A percentile compares a stretch with the other conserved stretches of the same genome.
Conservation (phyloP, 1,140 invertebrate genomes). For the Globodera ellingtonae region DNA sequence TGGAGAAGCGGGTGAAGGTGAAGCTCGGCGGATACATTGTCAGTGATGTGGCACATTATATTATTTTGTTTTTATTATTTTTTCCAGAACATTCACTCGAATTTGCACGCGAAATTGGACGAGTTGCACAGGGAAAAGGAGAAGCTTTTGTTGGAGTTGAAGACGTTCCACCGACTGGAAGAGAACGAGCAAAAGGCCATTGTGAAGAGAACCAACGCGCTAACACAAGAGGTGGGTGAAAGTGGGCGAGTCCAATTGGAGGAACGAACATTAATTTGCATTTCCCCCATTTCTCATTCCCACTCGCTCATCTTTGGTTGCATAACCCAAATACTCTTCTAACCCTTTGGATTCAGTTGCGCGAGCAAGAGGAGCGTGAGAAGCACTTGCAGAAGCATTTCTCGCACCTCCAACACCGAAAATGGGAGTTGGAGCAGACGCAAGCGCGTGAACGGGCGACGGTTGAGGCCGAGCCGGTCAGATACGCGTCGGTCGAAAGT, state of each 20-base stretch:
- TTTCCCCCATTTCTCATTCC: constrained; percentile 12
- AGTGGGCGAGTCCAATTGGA: too few relatives aligned
- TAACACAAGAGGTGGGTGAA: constrained; percentile 51
- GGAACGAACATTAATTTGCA: neutral
- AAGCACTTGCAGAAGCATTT: constrained; percentile 83
- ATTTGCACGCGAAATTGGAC: constrained; percentile 70
- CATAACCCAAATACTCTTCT: constrained; percentile 17
- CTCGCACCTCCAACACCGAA: constrained; percentile 71
- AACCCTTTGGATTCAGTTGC: constrained; percentile 58
- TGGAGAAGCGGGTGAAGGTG: constrained; percentile 95
- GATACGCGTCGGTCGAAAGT: constrained; percentile 38
- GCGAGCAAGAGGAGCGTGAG: constrained; percentile 83
- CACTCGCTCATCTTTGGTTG: constrained; percentile 28
- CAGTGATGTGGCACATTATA: constrained; percentile 35
- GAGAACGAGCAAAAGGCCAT: constrained; percentile 87
- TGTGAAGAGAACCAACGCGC: constrained; percentile 73
- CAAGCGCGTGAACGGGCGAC: constrained; percentile 46
- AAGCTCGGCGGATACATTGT: constrained; percentile 87
- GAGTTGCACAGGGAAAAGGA: constrained; percentile 84
- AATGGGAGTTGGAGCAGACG: constrained; percentile 63
- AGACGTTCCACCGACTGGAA: constrained; percentile 75
- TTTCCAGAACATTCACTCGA: constrained; percentile 48
- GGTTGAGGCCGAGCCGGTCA: constrained; percentile 37
- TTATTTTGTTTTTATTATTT: constrained; percentile 1
- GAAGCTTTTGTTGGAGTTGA: constrained; percentile 87